phyloP scores from a whole-genome alignment of 2,113 vertebrate species.

The Fulmarus glacialis region DNA sequence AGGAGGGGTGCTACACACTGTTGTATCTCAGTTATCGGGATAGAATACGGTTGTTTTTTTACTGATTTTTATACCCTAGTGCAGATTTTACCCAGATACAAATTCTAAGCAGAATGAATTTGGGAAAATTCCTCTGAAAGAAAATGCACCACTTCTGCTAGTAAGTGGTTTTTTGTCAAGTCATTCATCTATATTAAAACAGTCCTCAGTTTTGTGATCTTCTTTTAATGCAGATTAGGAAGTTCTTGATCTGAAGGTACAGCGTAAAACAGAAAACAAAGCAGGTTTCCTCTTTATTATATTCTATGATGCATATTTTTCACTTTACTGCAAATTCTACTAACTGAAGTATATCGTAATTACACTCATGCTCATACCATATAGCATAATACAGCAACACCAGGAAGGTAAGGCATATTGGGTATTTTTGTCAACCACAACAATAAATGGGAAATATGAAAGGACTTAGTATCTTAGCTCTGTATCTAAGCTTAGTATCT shows the following conservation, averaged over 20 bases:
- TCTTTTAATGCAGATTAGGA: conserved; percentile 26
- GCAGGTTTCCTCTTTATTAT: neutral
- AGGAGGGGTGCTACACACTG: neutral
- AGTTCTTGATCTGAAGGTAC: conserved; percentile 19
- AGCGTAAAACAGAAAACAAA: neutral
- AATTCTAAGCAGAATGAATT: neutral
- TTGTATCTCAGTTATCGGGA: neutral
- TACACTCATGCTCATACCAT: neutral
- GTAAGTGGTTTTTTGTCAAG: neutral
- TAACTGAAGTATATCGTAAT: neutral
- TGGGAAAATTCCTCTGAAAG: neutral
- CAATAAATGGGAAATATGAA: neutral
- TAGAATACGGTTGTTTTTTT: neutral
- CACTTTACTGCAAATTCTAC: neutral
- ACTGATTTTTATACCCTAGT: neutral
- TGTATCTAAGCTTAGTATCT: neutral
- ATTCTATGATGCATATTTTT: neutral
- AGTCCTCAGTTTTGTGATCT: conserved; percentile 30
- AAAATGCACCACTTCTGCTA: neutral
- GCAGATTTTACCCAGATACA: neutral
- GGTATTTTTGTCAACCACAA: neutral
- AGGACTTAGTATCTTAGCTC: neutral
- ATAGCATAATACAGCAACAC: neutral
- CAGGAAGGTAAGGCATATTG: neutral
- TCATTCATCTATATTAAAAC: neutral